Evolutionary conservation across 2,888 invertebrate species (phyloP), one percentile per base, ranked within the genome.

Genomic region (Silvanus unidentatus): DNA sequence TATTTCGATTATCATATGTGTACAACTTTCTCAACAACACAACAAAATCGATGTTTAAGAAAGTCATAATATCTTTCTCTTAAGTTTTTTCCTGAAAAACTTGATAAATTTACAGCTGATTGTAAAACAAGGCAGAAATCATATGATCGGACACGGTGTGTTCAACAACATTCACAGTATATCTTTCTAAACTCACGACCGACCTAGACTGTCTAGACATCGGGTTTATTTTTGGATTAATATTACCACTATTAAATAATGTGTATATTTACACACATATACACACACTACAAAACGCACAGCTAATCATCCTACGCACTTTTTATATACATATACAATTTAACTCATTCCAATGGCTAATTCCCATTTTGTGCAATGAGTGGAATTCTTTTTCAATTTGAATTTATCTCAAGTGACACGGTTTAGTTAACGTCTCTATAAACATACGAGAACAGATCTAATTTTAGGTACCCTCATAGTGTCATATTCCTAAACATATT

Each of bases 121-220:
- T 16, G n/a, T 15, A 14, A 16, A 22, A 11, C 35, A 43, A 43
- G 38, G 39, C 16, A 43, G 43, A 32, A 43, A 43, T 43, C 39
- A 39, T 39, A 43, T 43, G 43, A 39, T 43, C 41, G 34, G 2
- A 15, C 16, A 28, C 15, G 6, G 29, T 10, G 30, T 12, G 32
- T 12, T 32, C n/a, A 22, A 22, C 22, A 22, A 22, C 22, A 22
- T 22, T 22, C 22, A 22, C 37, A 16, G 37, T 16, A 16, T 16
- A 12, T 37, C 15, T 37, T 37, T 37, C 22, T 39, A 11, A 27
- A 9, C 30, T 40, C 30, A 34, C 41, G 41, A 34, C 34, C 41
- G 41, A 34, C 41, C 34, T 41, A 42, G 28, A 37, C 37, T 41
- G 53, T 53, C 53, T 53, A 53, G 53, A 53, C 53, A 14, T 35